Evolutionary conservation across 2,888 invertebrate genomes (phyloP).

Genomic region (Lepetodrilus schrolli): DNA sequence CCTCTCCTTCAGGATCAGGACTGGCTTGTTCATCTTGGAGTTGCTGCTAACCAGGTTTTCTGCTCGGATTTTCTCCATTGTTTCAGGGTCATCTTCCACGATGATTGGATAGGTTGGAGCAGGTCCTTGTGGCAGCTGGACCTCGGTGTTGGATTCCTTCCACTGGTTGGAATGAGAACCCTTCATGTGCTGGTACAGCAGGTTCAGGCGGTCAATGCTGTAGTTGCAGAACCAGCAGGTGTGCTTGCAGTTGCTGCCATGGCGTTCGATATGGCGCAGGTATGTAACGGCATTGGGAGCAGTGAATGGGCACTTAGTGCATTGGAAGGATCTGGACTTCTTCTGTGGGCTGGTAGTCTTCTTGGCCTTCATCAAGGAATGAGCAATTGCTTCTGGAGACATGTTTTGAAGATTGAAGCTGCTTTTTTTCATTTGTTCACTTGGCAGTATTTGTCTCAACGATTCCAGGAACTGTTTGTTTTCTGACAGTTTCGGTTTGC

Average conservation of each 20-base stretch:
- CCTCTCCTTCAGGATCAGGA: constrained; percentile 24
- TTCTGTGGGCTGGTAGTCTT: constrained; percentile 59
- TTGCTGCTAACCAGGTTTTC: background rate
- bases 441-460: constrained; percentile 10
- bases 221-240: constrained; percentile 71
- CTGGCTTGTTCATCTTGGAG: background rate
- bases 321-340: constrained; percentile 58
- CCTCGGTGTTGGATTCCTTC: constrained; percentile 43
- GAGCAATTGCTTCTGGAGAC: background rate
- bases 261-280: constrained; percentile 62
- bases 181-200: constrained; percentile 70
- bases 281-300: constrained; percentile 62
- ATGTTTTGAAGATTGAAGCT: background rate
- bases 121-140: constrained; percentile 6
- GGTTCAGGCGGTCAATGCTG: constrained; percentile 67
- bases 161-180: constrained; percentile 61
- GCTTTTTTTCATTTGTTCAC: background rate
- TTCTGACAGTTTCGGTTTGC: background rate
- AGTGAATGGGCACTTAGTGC: constrained; percentile 67
- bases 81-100: background rate
- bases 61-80: background rate
- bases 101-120: background rate
- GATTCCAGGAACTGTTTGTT: constrained; percentile 13
- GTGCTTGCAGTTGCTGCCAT: constrained; percentile 66
- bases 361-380: constrained; percentile 43